Evolutionary conservation across 2,113 vertebrate species (phyloP).

Genomic region (Ranitomeya variabilis): DNA sequence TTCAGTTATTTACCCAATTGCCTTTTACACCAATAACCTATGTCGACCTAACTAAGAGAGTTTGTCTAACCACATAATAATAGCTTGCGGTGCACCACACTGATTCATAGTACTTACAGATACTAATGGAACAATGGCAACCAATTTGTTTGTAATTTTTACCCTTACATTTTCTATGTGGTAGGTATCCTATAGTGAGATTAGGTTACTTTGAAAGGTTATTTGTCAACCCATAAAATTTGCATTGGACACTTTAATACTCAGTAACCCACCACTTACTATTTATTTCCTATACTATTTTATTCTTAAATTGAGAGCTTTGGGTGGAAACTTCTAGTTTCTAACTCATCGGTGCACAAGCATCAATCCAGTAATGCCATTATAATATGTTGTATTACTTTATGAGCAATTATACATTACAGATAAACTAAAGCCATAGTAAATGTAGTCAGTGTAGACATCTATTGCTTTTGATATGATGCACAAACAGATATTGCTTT

Average conservation of each 20-base stretch:
- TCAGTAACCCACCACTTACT: not conserved
- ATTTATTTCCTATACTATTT: not conserved
- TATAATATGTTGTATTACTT: not conserved
- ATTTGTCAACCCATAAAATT: not conserved
- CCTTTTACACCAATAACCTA: conserved; percentile 6
- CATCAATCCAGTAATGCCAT: not conserved
- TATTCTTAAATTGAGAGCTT: not conserved
- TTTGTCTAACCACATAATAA: conserved; percentile 18
- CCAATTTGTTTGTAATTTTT: not conserved
- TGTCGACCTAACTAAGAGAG: not conserved
- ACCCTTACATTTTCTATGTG: conserved; percentile 15
- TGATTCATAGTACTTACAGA: conserved; percentile 22
- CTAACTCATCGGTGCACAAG: not conserved
- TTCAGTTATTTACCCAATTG: not conserved
- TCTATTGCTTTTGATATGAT: not conserved
- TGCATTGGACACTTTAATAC: not conserved
- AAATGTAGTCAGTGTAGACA: not conserved
- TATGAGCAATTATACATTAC: not conserved
- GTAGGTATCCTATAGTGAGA: not conserved
- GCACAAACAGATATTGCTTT: not conserved
- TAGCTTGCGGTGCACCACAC: conserved; percentile 40
- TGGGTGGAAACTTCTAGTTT: not conserved
- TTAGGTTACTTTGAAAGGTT: not conserved
- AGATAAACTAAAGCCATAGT: not conserved
- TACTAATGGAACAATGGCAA: conserved; percentile 1